Evolutionary conservation across 2,113 vertebrate genomes (phyloP), one percentile per base, ranked within the genome.

Genomic region (Hucho hucho): DNA sequence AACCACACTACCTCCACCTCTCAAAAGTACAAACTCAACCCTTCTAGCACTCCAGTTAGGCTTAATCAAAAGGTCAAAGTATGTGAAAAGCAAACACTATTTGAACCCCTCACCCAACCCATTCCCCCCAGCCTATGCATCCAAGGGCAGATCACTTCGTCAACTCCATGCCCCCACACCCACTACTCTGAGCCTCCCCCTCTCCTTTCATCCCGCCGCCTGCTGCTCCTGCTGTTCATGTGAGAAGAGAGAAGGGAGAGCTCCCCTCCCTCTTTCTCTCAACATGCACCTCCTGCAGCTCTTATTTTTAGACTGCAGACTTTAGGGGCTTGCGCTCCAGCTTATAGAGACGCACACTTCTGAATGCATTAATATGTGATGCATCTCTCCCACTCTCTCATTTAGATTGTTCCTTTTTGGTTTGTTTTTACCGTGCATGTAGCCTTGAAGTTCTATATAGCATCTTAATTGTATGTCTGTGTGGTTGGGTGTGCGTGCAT

Each of bases 241-340:
- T 65, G n/a, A n/a, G n/a, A 16, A 61, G 6, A 61, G 58, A 61
- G 7, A 61, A 20, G 58, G 58, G 58, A 32, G 13, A 67, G 29
- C 13, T 20, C 1, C 63, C 13, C 64, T 24, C 32, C 16, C 37
- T 47, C 66, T 68, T 28, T n/a, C 9, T 75, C 65, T 72, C 82
- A n/a, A 22, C 24, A 28, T 28, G 43, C 59, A 64, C 59, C 28
- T 46, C 22, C 29, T 76, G 84, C 14, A 64, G 46, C 63, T 72
- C 85, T 88, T 92, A 92, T 93, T 92, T 92, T 91, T 92, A 92
- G 91, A 81, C 3, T 13, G 46, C 5, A 76, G 74, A 77, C 83
- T 84, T 84, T 81, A 83, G 90, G 86, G 87, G 76, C 73, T 78
- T 67, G 82, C 77, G 64, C 79, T 76, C 81, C 77, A 80, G 81